phyloP scores from a whole-genome alignment of 2,888 invertebrate genomes.

The Stenodera caucasica region DNA sequence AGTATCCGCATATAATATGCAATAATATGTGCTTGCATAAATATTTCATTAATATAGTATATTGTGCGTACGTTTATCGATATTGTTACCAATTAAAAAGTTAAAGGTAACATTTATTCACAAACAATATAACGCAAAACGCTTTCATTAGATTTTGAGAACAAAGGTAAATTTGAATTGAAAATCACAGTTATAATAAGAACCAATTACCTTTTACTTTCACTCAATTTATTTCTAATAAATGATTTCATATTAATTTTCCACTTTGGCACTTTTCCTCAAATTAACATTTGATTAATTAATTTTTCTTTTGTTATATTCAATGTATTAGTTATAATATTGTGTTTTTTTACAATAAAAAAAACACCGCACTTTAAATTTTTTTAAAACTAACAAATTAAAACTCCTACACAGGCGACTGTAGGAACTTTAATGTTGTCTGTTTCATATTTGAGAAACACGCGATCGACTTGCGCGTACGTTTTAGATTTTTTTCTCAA shows the following conservation, averaged over 20 bases:
- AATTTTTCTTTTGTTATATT: too few relatives aligned
- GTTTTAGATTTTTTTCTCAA: conserved; percentile 20
- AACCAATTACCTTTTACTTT: background rate
- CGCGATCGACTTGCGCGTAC: conserved; percentile 30
- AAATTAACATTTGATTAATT: too few relatives aligned
- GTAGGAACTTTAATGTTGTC: conserved; percentile 18
- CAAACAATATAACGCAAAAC: background rate
- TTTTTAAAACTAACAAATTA: background rate
- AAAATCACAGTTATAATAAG: background rate
- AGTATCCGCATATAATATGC: too few relatives aligned
- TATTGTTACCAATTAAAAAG: background rate
- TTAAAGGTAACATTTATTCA: background rate
- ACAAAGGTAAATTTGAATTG: background rate
- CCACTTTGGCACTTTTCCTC: background rate
- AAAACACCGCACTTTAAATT: too few relatives aligned
- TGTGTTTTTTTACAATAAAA: too few relatives aligned
- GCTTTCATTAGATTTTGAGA: background rate
- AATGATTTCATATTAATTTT: background rate
- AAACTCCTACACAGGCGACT: conserved; percentile 23
- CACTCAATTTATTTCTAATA: too few relatives aligned
- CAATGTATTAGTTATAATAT: too few relatives aligned
- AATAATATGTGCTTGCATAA: too few relatives aligned
- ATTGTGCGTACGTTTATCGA: too few relatives aligned
- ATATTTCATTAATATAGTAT: too few relatives aligned
- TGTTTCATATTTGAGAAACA: conserved; percentile 12